phyloP scores from a whole-genome alignment of 2,113 vertebrate genomes.

The Suricata suricatta region DNA sequence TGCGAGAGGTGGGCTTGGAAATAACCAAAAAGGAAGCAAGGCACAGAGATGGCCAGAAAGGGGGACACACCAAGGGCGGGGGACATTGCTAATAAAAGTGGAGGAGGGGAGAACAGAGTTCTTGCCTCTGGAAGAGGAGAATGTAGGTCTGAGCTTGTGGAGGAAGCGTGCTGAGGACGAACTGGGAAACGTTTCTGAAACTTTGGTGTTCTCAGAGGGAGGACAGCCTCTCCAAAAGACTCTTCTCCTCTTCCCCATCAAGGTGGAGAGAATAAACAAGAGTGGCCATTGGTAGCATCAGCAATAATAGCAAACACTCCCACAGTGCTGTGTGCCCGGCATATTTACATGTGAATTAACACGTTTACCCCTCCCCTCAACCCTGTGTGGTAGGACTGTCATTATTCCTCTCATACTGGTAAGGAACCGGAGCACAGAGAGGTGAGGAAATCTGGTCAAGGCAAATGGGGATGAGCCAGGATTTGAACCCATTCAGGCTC shows the following conservation, averaged over 20 bases:
- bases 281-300: fast-evolving
- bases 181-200: background rate
- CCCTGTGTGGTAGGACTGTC: fast-evolving
- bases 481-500: background rate
- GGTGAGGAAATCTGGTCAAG: background rate
- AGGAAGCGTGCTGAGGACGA: background rate
- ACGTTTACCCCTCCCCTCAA: fast-evolving
- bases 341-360: fast-evolving
- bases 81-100: background rate
- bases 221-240: background rate
- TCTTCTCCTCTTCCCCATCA: background rate
- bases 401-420: fast-evolving
- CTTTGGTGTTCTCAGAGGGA: background rate
- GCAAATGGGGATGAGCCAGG: background rate
- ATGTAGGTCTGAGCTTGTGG: too few species aligned
- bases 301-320: fast-evolving
- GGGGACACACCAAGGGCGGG: background rate
- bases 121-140: background rate
- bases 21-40: background rate
- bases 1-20: background rate
- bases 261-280: fast-evolving
- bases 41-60: background rate
- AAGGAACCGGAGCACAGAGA: background rate
- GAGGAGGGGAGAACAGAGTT: background rate
- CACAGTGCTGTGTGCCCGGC: fast-evolving